Percentiles rank a stretch among this genome's conserved stretches.
Conservation (phyloP, 2,888 invertebrate genomes). For the Linhomoeus sp. region DNA sequence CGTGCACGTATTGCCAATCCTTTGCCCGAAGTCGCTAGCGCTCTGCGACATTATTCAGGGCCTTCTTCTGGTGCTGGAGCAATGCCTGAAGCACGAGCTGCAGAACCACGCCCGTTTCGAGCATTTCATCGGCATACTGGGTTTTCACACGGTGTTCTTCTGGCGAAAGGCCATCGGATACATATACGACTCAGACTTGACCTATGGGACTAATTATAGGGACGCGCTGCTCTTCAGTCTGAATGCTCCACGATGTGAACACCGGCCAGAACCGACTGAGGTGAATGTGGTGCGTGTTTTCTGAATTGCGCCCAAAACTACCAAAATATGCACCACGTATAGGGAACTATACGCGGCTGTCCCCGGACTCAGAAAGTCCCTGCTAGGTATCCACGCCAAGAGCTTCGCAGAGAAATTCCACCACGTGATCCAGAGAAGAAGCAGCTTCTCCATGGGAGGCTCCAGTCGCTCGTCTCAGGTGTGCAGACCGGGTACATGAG, state of each 20-base stretch:
- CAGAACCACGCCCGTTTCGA: conserved; percentile 10
- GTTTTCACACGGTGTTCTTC: conserved; percentile 13
- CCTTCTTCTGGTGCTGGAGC: conserved; percentile 15
- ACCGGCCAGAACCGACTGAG: conserved; percentile 15
- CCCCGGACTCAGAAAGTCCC: conserved; percentile 17
- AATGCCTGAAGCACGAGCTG: conserved; percentile 11
- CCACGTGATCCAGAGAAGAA: conserved; percentile 1
- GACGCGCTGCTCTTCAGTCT: conserved; percentile 17
- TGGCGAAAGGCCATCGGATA: conserved; percentile 11
- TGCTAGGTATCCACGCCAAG: conserved; percentile 19
- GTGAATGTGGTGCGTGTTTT: too few species aligned
- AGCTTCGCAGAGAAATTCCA: conserved; percentile 13
- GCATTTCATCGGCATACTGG: conserved; percentile 12
- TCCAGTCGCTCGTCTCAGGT: too few species aligned
- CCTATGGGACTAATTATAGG: conserved; percentile 14
- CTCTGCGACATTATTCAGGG: conserved; percentile 7
- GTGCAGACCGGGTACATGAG: too few species aligned
- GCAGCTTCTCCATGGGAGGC: too few species aligned
- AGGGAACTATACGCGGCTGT: conserved; percentile 21
- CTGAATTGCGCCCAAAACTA: too few species aligned
- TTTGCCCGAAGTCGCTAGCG: too few species aligned
- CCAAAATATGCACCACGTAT: too few species aligned
- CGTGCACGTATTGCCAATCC: too few species aligned
- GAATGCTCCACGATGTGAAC: conserved; percentile 19
- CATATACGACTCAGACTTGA: conserved; percentile 17